A percentile compares a stretch with the other conserved stretches of the same genome.
Evolutionary conservation across 2,888 invertebrate species (phyloP).

Genomic region (Pomacea canaliculata): DNA sequence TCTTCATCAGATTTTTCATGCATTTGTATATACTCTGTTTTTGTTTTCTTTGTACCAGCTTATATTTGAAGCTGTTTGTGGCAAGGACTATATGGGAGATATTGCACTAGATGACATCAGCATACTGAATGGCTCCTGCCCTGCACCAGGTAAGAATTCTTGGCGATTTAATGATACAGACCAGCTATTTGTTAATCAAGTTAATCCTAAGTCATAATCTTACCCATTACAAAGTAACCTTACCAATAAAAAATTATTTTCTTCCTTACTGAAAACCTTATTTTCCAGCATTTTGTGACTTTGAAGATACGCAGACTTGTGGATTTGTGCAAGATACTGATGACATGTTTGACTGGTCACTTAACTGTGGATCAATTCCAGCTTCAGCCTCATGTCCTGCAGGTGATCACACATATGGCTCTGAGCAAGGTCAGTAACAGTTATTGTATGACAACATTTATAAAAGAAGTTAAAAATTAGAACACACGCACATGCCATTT

Average conservation of each 20-base stretch:
- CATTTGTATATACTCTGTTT: not conserved
- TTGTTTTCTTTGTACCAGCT: slow-evolving; percentile 31
- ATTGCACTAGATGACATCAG: slow-evolving; percentile 62
- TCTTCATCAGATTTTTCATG: not conserved
- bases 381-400: slow-evolving; percentile 51
- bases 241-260: too few relatives aligned
- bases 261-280: too few relatives aligned
- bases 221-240: too few relatives aligned
- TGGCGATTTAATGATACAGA: too few relatives aligned
- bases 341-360: slow-evolving; percentile 63
- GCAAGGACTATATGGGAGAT: slow-evolving; percentile 52
- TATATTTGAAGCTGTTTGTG: slow-evolving; percentile 44
- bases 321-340: slow-evolving; percentile 51
- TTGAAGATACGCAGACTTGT: slow-evolving; percentile 53
- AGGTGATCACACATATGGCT: slow-evolving; percentile 58
- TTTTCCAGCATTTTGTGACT: slow-evolving; percentile 45
- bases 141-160: not conserved
- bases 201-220: too few relatives aligned
- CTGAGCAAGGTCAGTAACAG: slow-evolving; percentile 40
- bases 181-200: too few relatives aligned
- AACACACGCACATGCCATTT: too few relatives aligned
- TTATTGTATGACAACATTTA: too few relatives aligned
- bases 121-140: slow-evolving; percentile 42
- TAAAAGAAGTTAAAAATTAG: too few relatives aligned
- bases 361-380: slow-evolving; percentile 42